Conservation (phyloP, 1,140 invertebrate species). For the Procambarus clarkii region DNA sequence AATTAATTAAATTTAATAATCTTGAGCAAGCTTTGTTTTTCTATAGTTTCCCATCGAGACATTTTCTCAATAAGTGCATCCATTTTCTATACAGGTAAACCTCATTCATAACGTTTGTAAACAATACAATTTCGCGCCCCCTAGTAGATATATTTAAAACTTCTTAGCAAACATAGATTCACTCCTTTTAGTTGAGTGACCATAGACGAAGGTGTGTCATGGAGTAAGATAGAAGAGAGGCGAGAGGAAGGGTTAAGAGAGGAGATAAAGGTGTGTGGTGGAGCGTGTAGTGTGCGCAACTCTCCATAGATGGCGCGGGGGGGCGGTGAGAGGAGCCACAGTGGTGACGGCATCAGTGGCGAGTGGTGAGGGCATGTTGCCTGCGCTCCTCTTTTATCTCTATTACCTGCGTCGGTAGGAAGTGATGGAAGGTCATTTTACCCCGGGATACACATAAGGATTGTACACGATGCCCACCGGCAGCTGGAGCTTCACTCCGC, state of each 20-base stretch:
- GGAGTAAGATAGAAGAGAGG: no score
- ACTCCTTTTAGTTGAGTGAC: no score
- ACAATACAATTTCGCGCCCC: neutral
- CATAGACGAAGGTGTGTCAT: neutral
- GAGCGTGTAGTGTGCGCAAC: neutral
- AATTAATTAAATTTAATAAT: no score
- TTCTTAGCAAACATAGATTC: no score
- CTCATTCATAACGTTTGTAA: slow-evolving; percentile 1
- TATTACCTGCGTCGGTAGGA: slow-evolving; percentile 17
- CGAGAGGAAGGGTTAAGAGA: no score
- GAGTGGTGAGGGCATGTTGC: neutral
- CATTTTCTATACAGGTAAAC: neutral
- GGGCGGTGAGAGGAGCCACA: neutral
- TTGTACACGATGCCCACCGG: slow-evolving; percentile 53
- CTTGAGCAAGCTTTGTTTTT: no score
- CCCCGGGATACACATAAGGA: slow-evolving; percentile 28
- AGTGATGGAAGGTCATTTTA: slow-evolving; percentile 33
- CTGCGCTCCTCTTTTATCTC: slow-evolving; percentile 19
- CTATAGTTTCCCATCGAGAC: neutral
- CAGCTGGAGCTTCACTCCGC: slow-evolving; percentile 57
- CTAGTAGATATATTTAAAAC: neutral
- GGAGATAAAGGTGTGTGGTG: neutral
- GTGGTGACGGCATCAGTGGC: slow-evolving; percentile 41
- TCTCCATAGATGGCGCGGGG: slow-evolving; percentile 27
- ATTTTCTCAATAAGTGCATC: neutral